Percentiles rank a stretch among this genome's conserved stretches.
Evolutionary conservation across 2,797 vertebrate species (phyloP).

Genomic region (Lutjanus campechanus): DNA sequence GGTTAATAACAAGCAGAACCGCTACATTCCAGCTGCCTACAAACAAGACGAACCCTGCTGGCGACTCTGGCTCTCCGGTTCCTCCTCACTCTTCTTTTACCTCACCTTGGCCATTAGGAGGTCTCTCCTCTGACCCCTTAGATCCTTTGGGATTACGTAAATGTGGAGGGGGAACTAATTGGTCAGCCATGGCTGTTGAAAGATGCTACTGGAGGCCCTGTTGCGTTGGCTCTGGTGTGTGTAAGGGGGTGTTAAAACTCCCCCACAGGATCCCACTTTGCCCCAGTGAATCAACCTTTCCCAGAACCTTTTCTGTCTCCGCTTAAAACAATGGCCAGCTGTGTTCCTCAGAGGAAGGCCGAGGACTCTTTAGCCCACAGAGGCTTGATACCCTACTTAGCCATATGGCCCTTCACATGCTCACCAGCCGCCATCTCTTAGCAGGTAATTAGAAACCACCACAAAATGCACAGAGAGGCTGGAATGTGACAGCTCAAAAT

Average conservation of each 20-base stretch:
- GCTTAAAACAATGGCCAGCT: constrained; percentile 79
- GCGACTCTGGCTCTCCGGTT: constrained; percentile 51
- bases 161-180: constrained; percentile 63
- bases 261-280: constrained; percentile 54
- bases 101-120: constrained; percentile 48
- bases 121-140: constrained; percentile 53
- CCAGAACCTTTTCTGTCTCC: constrained; percentile 62
- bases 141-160: constrained; percentile 50
- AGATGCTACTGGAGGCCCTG: constrained; percentile 29
- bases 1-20: constrained; percentile 77
- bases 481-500: constrained; percentile 67
- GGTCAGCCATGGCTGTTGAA: constrained; percentile 47
- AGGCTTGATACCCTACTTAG: constrained; percentile 62
- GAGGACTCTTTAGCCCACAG: constrained; percentile 45
- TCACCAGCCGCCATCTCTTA: constrained; percentile 53
- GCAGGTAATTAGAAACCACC: constrained; percentile 74
- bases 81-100: constrained; percentile 22
- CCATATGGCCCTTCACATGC: constrained; percentile 68
- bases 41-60: constrained; percentile 57
- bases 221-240: constrained; percentile 45
- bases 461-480: constrained; percentile 50
- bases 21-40: constrained; percentile 69
- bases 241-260: constrained; percentile 31
- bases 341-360: constrained; percentile 61
- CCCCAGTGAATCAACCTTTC: constrained; percentile 72